Base-by-base conservation (phyloP, 2,888 invertebrate species). In the Lymantria monacha region DNA sequence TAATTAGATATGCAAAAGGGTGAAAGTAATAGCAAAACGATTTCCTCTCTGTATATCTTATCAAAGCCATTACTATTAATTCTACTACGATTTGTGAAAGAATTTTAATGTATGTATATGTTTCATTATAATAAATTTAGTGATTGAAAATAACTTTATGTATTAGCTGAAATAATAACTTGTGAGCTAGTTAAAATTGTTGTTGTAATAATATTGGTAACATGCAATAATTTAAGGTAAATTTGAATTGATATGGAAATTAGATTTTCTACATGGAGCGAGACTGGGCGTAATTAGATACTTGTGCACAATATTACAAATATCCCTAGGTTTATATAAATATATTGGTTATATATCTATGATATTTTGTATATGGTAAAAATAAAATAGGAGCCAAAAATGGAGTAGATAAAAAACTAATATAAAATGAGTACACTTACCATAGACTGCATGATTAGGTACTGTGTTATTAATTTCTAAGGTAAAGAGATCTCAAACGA, bases 401-500 rank as follows among this genome's bases (percentile, higher is more conserved):
- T 33, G 2, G 33, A 33, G 1, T 10, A 33, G 9, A 33, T 33
- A 33, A 5, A 22, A 22, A 22, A 22, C 22, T 3, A 22, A 33
- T 33, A 51, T 55, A 55, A 63, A 57, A 61, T 15, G 5, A 15
- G 15, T 15, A 33, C 51, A 89, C 90, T 91, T 61, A 91, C 90
- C 90, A 90, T 76, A 83, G 89, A 89, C 87, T 90, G 88, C 90
- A 91, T 91, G 90, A 91, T 89, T 87, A 22, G 22, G 22, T 22
- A 81, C 59, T 76, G 74, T 80, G 71, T 82, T 42, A 30, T 83
- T 73, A 79, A 59, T 63, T n/a, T 80, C 76, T 84, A 84, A 73
- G 66, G 60, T 81, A 74, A 69, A 72, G 90, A 90, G 90, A 91
- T 91, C 90, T 88, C 88, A 91, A 91, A 91, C 90, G 89, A 91